Conservation (phyloP, 1,140 invertebrate genomes). For the Drosophila pectinifera region DNA sequence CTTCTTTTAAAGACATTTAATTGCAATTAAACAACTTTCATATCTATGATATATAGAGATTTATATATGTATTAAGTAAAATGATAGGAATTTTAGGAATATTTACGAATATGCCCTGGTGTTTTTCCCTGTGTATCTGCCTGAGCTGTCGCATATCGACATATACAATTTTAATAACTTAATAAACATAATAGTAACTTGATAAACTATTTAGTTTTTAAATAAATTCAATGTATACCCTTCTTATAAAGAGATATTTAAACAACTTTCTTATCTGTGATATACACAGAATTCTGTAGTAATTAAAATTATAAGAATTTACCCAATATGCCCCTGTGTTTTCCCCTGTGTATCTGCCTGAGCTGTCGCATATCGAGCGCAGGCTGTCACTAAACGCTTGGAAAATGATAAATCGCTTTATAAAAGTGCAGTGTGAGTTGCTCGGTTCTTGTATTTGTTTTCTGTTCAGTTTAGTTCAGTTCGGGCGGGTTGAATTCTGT, state of each 20-base stretch:
- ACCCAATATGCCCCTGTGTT: not conserved
- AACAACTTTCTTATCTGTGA: too few relatives aligned
- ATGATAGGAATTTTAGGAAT: not conserved
- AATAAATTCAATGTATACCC: too few relatives aligned
- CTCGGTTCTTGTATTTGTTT: conserved; percentile 18
- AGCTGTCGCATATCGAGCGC: conserved; percentile 68
- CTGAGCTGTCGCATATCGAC: conserved; percentile 63
- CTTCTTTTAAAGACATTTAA: too few relatives aligned
- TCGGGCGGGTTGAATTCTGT: conserved; percentile 24
- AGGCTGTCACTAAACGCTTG: conserved; percentile 77
- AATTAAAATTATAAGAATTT: not conserved
- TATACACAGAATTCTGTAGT: not conserved
- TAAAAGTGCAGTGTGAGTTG: conserved; percentile 79
- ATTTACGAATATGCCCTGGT: not conserved
- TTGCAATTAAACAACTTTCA: too few relatives aligned
- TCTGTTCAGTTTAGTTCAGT: conserved; percentile 12
- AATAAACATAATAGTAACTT: too few relatives aligned
- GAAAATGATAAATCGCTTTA: conserved; percentile 84
- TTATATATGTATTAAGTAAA: not conserved
- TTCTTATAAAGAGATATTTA: too few relatives aligned
- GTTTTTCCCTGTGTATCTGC: conserved; percentile 2
- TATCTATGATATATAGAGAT: not conserved
- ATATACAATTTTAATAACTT: too few relatives aligned
- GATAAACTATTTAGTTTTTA: too few relatives aligned
- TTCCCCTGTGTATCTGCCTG: conserved; percentile 3